phyloP scores from a whole-genome alignment of 2,888 invertebrate species.

The Xanthorhoe designata region DNA sequence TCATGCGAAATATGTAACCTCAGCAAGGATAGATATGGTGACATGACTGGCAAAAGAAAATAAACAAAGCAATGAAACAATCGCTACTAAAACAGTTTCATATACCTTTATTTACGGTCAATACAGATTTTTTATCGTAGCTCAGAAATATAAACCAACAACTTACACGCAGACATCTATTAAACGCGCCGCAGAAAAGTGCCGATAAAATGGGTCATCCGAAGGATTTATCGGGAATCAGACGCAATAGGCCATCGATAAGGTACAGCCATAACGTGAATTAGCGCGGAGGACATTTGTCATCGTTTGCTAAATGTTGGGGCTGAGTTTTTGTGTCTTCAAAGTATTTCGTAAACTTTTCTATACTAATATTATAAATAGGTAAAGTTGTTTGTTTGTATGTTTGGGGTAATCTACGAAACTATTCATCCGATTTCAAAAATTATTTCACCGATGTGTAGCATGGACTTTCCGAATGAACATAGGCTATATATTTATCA shows the following conservation, averaged over 20 bases:
- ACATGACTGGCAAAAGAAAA: too few species aligned
- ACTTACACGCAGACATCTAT: background rate
- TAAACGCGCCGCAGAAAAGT: conserved; percentile 8
- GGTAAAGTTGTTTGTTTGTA: too few species aligned
- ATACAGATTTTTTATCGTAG: background rate
- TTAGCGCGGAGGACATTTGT: conserved; percentile 20
- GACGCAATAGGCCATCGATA: conserved; percentile 24
- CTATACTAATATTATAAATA: too few species aligned
- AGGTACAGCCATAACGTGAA: conserved; percentile 26
- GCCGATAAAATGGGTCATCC: conserved; percentile 18
- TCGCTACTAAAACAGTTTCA: too few species aligned
- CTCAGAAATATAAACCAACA: background rate
- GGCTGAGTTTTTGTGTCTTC: background rate
- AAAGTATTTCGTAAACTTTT: conserved; percentile 7
- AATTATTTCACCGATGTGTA: too few species aligned
- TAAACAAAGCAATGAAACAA: too few species aligned
- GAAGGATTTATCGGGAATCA: conserved; percentile 30
- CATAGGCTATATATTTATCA: too few species aligned
- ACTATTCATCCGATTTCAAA: too few species aligned
- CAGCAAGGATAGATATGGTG: too few species aligned
- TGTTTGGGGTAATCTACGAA: too few species aligned
- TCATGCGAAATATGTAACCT: too few species aligned
- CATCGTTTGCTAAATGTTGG: conserved; percentile 21
- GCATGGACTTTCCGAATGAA: too few species aligned
- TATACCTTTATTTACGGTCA: background rate